Conservation (phyloP, 2,797 vertebrate species). For the Bovichtus diacanthus region DNA sequence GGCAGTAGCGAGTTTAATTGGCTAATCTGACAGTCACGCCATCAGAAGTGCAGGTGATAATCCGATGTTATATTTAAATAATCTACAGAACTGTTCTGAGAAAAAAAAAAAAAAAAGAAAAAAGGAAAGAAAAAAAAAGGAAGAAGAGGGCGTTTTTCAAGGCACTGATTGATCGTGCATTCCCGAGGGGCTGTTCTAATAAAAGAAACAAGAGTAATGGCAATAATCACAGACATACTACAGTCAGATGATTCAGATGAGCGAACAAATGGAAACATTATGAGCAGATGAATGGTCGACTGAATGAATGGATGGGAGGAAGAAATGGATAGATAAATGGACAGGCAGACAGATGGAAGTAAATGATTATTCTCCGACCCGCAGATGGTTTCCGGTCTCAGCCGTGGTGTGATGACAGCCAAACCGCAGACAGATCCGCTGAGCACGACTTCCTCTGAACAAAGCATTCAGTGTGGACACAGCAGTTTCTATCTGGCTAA, state of each 20-base stretch:
- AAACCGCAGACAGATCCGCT: conserved; percentile 54
- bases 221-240: conserved; percentile 5
- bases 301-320: conserved; percentile 7
- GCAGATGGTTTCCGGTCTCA: conserved; percentile 61
- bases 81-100: not conserved
- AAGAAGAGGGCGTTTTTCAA: not conserved
- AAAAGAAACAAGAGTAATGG: conserved; percentile 13
- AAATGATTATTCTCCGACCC: conserved; percentile 50
- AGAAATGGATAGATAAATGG: conserved; percentile 24
- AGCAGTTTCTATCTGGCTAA: conserved; percentile 58
- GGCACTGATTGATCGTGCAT: not conserved
- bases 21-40: conserved; percentile 25
- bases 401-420: conserved; percentile 44
- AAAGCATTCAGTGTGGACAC: conserved; percentile 48
- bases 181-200: not conserved
- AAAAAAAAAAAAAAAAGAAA: no score
- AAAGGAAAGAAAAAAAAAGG: no score
- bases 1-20: conserved; percentile 27
- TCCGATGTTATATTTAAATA: conserved; percentile 32
- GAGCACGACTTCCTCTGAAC: conserved; percentile 51
- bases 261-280: conserved; percentile 18
- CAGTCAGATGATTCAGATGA: conserved; percentile 13
- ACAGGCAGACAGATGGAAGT: conserved; percentile 55
- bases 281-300: conserved; percentile 17
- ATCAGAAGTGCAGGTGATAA: conserved; percentile 22